Percentiles rank a stretch among this genome's conserved stretches.
Conservation (phyloP, 2,113 vertebrate genomes). For the Rafetus swinhoei region DNA sequence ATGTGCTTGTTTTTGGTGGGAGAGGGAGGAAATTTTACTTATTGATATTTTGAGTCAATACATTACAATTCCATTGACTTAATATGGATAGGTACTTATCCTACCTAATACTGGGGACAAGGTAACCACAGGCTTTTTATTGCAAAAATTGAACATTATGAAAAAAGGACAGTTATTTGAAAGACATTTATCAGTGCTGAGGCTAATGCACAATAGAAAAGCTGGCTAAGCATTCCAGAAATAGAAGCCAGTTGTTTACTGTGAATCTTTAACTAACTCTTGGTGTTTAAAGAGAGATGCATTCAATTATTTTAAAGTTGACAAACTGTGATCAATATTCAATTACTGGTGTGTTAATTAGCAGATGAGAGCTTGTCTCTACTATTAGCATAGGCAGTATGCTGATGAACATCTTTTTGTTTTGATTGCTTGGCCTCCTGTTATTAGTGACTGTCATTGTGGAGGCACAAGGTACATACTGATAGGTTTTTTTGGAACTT, state of each 20-base stretch:
- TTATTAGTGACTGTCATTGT: constrained; percentile 14
- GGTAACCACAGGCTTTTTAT: constrained; percentile 2
- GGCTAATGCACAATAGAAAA: constrained; percentile 36
- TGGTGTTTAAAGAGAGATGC: constrained; percentile 4
- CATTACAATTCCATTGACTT: neutral
- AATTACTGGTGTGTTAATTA: constrained; percentile 80
- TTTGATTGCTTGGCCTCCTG: constrained; percentile 59
- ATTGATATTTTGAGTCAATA: neutral
- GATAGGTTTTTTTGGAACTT: neutral
- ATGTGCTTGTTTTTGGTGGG: constrained; percentile 1
- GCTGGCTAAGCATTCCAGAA: constrained; percentile 62
- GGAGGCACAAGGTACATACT: neutral
- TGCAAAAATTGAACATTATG: constrained; percentile 22
- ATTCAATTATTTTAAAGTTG: constrained; percentile 74
- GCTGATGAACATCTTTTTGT: constrained; percentile 58
- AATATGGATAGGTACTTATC: neutral
- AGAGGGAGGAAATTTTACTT: neutral
- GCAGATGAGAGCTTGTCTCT: constrained; percentile 69
- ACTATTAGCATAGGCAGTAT: constrained; percentile 63
- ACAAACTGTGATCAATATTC: constrained; percentile 79
- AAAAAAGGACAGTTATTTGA: constrained; percentile 39
- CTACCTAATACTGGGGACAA: neutral
- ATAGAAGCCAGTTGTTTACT: constrained; percentile 55
- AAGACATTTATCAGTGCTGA: constrained; percentile 35
- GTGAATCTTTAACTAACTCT: constrained; percentile 24